A percentile compares a stretch with the other conserved stretches of the same genome.
Evolutionary conservation across 2,888 invertebrate species (phyloP).

Genomic region (Anoncus sp.): DNA sequence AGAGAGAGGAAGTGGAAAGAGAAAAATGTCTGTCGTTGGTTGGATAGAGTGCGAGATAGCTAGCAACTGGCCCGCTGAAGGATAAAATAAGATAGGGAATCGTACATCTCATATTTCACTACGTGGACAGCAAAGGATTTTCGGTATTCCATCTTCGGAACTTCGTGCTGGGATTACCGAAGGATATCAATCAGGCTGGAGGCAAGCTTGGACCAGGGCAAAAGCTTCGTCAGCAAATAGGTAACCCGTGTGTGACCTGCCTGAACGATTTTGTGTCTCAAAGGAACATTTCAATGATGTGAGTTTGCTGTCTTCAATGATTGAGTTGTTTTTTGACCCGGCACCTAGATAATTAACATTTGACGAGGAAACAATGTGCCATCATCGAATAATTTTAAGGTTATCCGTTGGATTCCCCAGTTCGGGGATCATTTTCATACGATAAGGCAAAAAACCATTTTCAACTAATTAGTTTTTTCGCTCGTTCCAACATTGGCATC

Average conservation of each 20-base stretch:
- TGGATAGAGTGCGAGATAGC: neutral
- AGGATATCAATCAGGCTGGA: constrained; percentile 79
- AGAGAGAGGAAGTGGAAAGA: constrained; percentile 25
- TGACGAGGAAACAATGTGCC: too few species aligned
- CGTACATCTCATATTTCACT: constrained; percentile 81
- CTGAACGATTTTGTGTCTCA: neutral
- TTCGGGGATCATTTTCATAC: too few species aligned
- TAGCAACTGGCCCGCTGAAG: constrained; percentile 21
- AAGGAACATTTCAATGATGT: neutral
- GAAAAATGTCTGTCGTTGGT: constrained; percentile 62
- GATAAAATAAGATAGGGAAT: constrained; percentile 62
- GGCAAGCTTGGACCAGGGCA: neutral
- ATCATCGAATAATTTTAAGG: too few species aligned
- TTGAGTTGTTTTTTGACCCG: neutral
- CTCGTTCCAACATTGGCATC: too few species aligned
- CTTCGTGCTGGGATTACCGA: constrained; percentile 78
- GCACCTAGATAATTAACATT: too few species aligned
- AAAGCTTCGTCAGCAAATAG: constrained; percentile 35
- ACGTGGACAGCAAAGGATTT: constrained; percentile 81
- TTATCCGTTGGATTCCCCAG: too few species aligned
- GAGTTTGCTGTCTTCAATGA: neutral
- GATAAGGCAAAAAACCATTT: too few species aligned
- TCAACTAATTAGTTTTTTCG: too few species aligned
- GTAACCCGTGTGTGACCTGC: constrained; percentile 15
- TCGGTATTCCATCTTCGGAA: constrained; percentile 74